phyloP scores from a whole-genome alignment of 2,888 invertebrate genomes.

The Vesta saturnalis region DNA sequence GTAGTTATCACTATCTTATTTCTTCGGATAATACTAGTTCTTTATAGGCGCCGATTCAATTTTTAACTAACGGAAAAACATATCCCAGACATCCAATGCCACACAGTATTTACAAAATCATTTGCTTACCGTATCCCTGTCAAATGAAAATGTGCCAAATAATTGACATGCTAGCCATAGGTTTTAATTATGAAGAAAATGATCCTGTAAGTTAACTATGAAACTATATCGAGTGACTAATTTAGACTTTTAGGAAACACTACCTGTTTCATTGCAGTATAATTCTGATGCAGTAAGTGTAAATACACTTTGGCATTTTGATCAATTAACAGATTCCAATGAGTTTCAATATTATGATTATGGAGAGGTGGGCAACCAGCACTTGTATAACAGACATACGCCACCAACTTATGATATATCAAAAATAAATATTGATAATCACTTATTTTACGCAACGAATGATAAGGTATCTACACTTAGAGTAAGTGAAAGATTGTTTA shows the following conservation, averaged over 20 bases:
- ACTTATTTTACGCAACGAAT: neutral
- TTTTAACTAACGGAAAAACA: slow-evolving; percentile 1
- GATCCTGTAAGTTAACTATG: neutral
- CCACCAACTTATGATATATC: neutral
- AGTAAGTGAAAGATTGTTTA: neutral
- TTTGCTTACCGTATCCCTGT: neutral
- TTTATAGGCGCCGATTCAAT: neutral
- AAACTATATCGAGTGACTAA: neutral
- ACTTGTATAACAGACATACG: neutral
- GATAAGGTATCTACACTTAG: neutral
- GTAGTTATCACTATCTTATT: neutral
- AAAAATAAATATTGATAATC: neutral
- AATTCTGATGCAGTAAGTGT: neutral
- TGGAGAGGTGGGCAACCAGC: neutral
- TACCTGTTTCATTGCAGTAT: neutral
- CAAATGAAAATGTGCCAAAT: slow-evolving; percentile 10
- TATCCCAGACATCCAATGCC: neutral
- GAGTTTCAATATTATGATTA: slow-evolving; percentile 2
- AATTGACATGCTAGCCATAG: slow-evolving; percentile 4
- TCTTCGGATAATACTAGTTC: neutral
- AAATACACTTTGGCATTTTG: neutral
- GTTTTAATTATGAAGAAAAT: slow-evolving; percentile 4
- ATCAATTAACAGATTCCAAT: neutral
- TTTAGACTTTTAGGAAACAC: slow-evolving; percentile 11
- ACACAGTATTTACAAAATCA: neutral